Base-by-base conservation (phyloP, 2,113 vertebrate genomes). In the Xenotilapia flavipinnis region DNA sequence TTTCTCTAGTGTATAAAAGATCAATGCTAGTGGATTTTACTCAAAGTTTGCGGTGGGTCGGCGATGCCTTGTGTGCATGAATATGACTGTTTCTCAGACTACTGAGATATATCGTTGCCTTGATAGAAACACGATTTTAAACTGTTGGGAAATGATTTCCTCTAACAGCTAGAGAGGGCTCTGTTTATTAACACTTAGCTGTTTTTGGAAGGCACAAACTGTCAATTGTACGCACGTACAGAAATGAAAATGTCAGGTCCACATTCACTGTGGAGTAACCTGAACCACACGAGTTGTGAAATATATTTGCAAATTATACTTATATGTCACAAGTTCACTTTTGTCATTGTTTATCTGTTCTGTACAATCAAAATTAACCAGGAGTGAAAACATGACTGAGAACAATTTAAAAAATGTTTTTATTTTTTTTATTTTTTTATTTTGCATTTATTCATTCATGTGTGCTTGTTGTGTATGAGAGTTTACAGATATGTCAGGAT, bases 41-140 rank as follows among this genome's bases (percentile, higher is more conserved):
- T 84, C 38, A 60, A 49, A 19, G 6, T 85, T 86, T 36, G 62
- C 12, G 49, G 82, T 65, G 83, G 81, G 47, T 90, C 36, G 51
- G 83, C 56, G 77, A 91, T 89, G 87, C 88, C 88, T 90, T 89
- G 40, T 51, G 65, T 77, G 77, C 83, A 82, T 84, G 83, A 82
- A 47, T 75, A 81, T 21, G 82, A 90, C 80, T 89, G 60, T 92
- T 91, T 82, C 62, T 80, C 28, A 79, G 79, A 82, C 45, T 86
- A 56, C 49, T 56, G 60, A 80, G 55, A 73, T 79, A 38, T 87
- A 55, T 86, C 75, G 77, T 91, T 93, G 92, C 91, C 91, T 95
- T 90, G 81, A 88, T 80, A 28, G 36, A 42, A 15, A 84, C 81
- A 62, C 80, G 6, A 88, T 86, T 81, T 81, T 84, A 10, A 82